Percentiles rank a stretch among this genome's conserved stretches.
These are phyloP conservation scores for Rhysida immarginata DNA, from an alignment of 1,140 invertebrate species.

Conservation along the genomic window DNA sequence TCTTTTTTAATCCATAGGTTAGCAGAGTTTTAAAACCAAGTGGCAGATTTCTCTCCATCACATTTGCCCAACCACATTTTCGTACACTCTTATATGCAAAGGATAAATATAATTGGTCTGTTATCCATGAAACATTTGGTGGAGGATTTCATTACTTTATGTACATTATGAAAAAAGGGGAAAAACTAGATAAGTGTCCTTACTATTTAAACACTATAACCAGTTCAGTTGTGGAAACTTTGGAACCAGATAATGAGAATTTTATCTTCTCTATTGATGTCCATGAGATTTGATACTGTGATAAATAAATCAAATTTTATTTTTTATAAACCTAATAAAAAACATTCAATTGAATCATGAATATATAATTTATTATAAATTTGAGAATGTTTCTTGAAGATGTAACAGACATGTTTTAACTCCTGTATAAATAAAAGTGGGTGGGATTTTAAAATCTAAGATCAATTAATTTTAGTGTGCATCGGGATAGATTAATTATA, in stretches of 20 bases:
- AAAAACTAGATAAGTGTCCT: neutral
- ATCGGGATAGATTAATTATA: no score
- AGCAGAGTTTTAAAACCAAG: constrained; percentile 24
- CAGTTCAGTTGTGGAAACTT: neutral
- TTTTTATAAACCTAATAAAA: neutral
- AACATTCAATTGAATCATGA: no score
- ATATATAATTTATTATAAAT: no score
- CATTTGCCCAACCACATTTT: constrained; percentile 38
- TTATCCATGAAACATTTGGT: constrained; percentile 27
- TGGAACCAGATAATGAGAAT: neutral
- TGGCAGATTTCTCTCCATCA: constrained; percentile 36
- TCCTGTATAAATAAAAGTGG: no score
- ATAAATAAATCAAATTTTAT: neutral
- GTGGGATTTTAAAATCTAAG: no score
- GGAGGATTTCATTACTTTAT: constrained; percentile 35
- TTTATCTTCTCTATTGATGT: neutral
- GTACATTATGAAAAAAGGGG: constrained; percentile 23
- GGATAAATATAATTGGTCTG: constrained; percentile 24
- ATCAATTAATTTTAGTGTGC: no score
- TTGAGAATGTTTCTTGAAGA: no score
- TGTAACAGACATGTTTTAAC: no score
- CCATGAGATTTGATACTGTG: neutral
- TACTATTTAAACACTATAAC: neutral
- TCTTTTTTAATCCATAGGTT: constrained; percentile 18
- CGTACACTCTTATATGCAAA: constrained; percentile 28